These are phyloP conservation scores for Danaus plexippus DNA, from an alignment of 1,140 invertebrate genomes.

Conservation along the genomic window DNA sequence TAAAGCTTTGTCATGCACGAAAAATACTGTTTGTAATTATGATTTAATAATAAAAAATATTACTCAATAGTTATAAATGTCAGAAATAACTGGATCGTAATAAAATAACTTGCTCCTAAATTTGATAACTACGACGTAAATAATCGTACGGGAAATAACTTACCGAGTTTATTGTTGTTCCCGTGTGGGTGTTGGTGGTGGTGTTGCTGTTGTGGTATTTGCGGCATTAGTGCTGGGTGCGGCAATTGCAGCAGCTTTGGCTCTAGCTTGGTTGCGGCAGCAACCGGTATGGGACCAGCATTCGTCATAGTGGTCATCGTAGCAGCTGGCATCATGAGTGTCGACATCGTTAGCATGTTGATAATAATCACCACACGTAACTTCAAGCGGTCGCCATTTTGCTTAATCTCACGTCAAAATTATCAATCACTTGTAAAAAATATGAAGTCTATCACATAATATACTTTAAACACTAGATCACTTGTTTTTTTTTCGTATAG, in stretches of 20 bases:
- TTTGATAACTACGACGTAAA: conserved; percentile 2
- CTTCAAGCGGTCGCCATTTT: conserved; percentile 34
- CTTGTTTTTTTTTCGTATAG: conserved; percentile 1
- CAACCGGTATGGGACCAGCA: conserved; percentile 74
- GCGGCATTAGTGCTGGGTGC: conserved; percentile 58
- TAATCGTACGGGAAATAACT: conserved; percentile 18
- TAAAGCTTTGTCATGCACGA: too few relatives aligned
- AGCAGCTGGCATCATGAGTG: conserved; percentile 76
- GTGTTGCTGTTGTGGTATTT: conserved; percentile 50
- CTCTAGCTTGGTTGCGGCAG: conserved; percentile 73
- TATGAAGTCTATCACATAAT: conserved; percentile 11
- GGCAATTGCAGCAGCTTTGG: conserved; percentile 65
- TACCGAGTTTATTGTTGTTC: conserved; percentile 59
- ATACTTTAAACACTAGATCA: conserved; percentile 17
- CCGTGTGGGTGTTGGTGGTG: conserved; percentile 55
- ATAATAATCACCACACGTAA: conserved; percentile 8
- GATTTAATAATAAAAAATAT: too few relatives aligned
- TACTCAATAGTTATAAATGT: too few relatives aligned
- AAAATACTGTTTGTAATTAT: too few relatives aligned
- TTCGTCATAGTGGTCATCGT: conserved; percentile 75
- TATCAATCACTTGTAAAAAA: too few relatives aligned
- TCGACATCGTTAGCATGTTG: conserved; percentile 76
- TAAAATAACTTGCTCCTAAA: too few relatives aligned
- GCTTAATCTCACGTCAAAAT: background rate
- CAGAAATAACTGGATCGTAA: too few relatives aligned